Conservation (phyloP, 1,140 invertebrate species). For the Agrypnia vestita region DNA sequence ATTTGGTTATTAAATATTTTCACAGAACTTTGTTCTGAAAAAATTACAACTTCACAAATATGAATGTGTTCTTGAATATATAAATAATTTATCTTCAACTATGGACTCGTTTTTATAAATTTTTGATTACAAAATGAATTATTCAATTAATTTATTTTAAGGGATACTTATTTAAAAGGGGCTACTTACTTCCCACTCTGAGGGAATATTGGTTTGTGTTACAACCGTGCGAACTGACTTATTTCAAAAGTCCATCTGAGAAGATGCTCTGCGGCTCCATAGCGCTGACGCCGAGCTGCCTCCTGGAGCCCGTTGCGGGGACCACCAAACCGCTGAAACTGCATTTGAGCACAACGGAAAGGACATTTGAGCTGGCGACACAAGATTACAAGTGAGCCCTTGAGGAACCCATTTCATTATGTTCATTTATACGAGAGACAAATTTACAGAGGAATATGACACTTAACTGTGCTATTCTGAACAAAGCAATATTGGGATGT, state of each 20-base stretch:
- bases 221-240: conserved; percentile 81
- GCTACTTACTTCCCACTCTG: conserved; percentile 83
- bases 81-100: too few relatives aligned
- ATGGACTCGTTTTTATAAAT: conserved; percentile 11
- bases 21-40: too few relatives aligned
- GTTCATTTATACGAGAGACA: too few relatives aligned
- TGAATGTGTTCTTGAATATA: too few relatives aligned
- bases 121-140: too few relatives aligned
- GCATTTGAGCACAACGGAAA: conserved; percentile 77
- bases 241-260: conserved; percentile 82
- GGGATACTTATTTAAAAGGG: conserved; percentile 82
- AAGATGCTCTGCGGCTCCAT: conserved; percentile 82
- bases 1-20: too few relatives aligned
- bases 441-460: too few relatives aligned
- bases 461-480: too few relatives aligned
- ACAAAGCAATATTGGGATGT: too few relatives aligned
- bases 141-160: conserved; percentile 63
- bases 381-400: conserved; percentile 76
- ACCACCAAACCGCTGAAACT: conserved; percentile 73
- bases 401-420: too few relatives aligned
- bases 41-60: too few relatives aligned
- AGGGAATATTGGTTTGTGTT: conserved; percentile 88
- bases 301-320: conserved; percentile 76
- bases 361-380: conserved; percentile 80
- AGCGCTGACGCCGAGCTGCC: conserved; percentile 77